Conservation (phyloP, 1,140 invertebrate genomes). For the Heliconius hewitsoni region DNA sequence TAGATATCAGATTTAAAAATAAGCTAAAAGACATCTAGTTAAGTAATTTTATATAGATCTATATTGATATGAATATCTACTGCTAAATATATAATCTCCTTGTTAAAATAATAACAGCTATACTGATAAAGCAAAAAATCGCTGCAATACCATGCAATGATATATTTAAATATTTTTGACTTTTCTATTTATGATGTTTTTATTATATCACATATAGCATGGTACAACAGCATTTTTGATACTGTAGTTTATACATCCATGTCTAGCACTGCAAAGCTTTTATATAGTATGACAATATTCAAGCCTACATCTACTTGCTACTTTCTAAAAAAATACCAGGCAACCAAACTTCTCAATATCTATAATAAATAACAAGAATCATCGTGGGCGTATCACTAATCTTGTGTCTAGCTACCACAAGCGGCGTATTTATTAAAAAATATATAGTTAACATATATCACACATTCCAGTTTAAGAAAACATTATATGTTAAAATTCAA, state of each 20-base stretch:
- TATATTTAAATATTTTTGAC: slow-evolving; percentile 21
- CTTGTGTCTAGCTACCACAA: slow-evolving; percentile 73
- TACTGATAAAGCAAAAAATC: slow-evolving; percentile 66
- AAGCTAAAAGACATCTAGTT: slow-evolving; percentile 8
- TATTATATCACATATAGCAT: slow-evolving; percentile 25
- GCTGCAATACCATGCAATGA: slow-evolving; percentile 48
- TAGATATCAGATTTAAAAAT: background rate
- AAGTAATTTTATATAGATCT: slow-evolving; percentile 10
- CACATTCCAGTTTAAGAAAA: slow-evolving; percentile 69
- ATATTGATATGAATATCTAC: slow-evolving; percentile 7
- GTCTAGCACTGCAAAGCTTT: slow-evolving; percentile 71
- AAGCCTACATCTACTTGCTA: slow-evolving; percentile 62
- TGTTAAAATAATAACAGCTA: slow-evolving; percentile 60
- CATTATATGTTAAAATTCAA: slow-evolving; percentile 59
- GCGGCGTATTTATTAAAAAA: slow-evolving; percentile 58
- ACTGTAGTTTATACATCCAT: slow-evolving; percentile 46
- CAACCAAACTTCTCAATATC: slow-evolving; percentile 66
- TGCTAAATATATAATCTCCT: slow-evolving; percentile 58
- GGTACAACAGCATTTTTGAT: slow-evolving; percentile 34
- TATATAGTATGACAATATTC: slow-evolving; percentile 68
- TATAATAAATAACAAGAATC: slow-evolving; percentile 74
- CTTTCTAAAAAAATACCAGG: slow-evolving; percentile 66
- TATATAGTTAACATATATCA: slow-evolving; percentile 70
- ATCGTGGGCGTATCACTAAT: slow-evolving; percentile 49
- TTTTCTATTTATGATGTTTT: background rate